Evolutionary conservation across 1,140 invertebrate species (phyloP).

Genomic region (Pachyrhynchus sulphureomaculatus): DNA sequence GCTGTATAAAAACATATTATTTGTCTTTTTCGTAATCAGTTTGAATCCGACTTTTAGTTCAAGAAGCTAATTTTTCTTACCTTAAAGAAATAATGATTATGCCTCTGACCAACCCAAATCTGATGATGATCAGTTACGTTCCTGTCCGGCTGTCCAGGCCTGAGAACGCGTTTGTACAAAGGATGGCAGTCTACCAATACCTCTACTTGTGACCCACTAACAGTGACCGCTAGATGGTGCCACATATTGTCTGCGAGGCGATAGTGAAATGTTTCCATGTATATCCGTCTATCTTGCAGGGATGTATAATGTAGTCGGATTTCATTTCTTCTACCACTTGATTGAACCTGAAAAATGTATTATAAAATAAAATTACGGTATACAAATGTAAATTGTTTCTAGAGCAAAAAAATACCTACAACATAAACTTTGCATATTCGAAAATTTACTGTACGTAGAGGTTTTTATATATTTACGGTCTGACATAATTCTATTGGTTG

Average conservation of each 20-base stretch:
- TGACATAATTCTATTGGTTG: too few relatives aligned
- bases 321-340: conserved; percentile 83
- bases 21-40: too few relatives aligned
- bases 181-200: conserved; percentile 84
- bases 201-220: conserved; percentile 79
- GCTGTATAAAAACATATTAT: too few relatives aligned
- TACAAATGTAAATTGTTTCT: too few relatives aligned
- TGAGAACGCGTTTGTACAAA: conserved; percentile 73
- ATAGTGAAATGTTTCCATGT: conserved; percentile 84
- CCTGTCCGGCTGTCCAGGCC: conserved; percentile 64
- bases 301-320: conserved; percentile 75
- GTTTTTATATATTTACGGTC: too few relatives aligned
- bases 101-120: conserved; percentile 85
- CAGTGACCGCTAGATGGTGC: conserved; percentile 81
- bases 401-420: too few relatives aligned
- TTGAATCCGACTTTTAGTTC: too few relatives aligned
- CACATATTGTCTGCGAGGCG: conserved; percentile 80
- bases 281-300: conserved; percentile 61
- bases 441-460: too few relatives aligned
- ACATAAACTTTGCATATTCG: too few relatives aligned
- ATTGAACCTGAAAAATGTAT: conserved; percentile 63
- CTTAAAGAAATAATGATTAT: conserved; percentile 86
- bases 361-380: too few relatives aligned
- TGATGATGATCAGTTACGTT: conserved; percentile 71
- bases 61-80: too few relatives aligned